Evolutionary conservation across 2,888 invertebrate genomes (phyloP).

Genomic region (Eupithecia pulchellata): DNA sequence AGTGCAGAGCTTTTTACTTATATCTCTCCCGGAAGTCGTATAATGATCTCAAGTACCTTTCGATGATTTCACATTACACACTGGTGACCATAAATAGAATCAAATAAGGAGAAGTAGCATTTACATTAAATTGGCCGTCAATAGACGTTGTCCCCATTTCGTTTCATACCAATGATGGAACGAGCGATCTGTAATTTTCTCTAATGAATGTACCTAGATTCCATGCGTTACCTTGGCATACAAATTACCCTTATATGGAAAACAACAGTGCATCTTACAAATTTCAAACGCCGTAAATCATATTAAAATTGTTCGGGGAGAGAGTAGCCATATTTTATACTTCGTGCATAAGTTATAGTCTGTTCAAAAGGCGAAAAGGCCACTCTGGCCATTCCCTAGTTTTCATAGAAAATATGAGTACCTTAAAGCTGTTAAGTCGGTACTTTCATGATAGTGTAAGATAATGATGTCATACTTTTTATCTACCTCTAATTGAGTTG

Average conservation of each 20-base stretch:
- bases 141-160: slow-evolving; percentile 69
- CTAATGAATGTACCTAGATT: slow-evolving; percentile 19
- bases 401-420: not conserved
- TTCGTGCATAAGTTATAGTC: slow-evolving; percentile 1
- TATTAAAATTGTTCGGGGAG: slow-evolving; percentile 40
- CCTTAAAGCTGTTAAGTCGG: not conserved
- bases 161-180: slow-evolving; percentile 58
- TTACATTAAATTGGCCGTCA: slow-evolving; percentile 73
- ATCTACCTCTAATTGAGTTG: slow-evolving; percentile 59
- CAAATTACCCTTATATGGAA: slow-evolving; percentile 27
- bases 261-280: slow-evolving; percentile 27
- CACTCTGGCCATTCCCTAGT: not conserved
- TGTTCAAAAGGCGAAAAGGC: slow-evolving; percentile 19
- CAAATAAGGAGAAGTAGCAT: slow-evolving; percentile 61
- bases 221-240: slow-evolving; percentile 32
- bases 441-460: not conserved
- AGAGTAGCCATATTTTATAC: slow-evolving; percentile 38
- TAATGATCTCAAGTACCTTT: slow-evolving; percentile 24
- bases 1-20: slow-evolving; percentile 51
- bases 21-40: slow-evolving; percentile 37
- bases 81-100: slow-evolving; percentile 53
- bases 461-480: slow-evolving; percentile 45
- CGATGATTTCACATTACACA: slow-evolving; percentile 37
- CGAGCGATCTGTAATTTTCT: slow-evolving; percentile 51
- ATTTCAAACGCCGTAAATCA: slow-evolving; percentile 37